Base-by-base conservation (phyloP, 2,797 vertebrate species). In the Chaenodraco wilsoni region DNA sequence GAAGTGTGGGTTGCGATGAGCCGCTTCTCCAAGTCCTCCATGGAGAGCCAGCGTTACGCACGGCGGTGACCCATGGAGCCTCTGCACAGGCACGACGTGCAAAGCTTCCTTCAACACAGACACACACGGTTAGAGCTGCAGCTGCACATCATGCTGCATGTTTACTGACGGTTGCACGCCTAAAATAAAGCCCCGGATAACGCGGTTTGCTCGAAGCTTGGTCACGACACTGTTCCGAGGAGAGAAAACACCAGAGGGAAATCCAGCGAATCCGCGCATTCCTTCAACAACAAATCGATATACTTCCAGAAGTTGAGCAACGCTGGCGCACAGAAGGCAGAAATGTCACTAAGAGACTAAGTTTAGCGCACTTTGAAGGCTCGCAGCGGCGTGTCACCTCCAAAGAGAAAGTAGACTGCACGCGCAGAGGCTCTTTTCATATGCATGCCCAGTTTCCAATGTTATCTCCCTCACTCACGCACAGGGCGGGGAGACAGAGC, bases 231-330 rank as follows among this genome's bases (percentile, higher is more conserved):
- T 9, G 51, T 9, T 65, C 43, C 67, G 41, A 54, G 21, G 14
- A 21, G 27, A 16, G 5, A 60, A 62, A 63, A 75, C 67, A 63
- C 55, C 2, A 4, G 46, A 40, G n/a, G 41, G 56, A 73, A 55
- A 79, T 48, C 65, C 57, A 44, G 41, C 14, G 41, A 17, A 76
- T 70, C 54, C 58, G 62, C 63, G 72, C 88, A 86, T 89, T 88
- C 84, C 88, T 72, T 7, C 82, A 73, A 37, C 77, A 71, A 63
- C 67, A 76, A 48, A 85, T 64, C 72, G 75, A 57, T 81, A 73
- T 27, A 87, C 80, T 91, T 89, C 78, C 57, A 73, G 74, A 91
- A 93, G 92, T 93, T 93, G 76, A 68, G 73, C 82, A 76, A 79
- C 78, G 73, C 45, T 9, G 69, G 48, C 74, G 45, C 65, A 45